Conservation (phyloP, 1,140 invertebrate genomes). For the Sminthurinus signatus region DNA sequence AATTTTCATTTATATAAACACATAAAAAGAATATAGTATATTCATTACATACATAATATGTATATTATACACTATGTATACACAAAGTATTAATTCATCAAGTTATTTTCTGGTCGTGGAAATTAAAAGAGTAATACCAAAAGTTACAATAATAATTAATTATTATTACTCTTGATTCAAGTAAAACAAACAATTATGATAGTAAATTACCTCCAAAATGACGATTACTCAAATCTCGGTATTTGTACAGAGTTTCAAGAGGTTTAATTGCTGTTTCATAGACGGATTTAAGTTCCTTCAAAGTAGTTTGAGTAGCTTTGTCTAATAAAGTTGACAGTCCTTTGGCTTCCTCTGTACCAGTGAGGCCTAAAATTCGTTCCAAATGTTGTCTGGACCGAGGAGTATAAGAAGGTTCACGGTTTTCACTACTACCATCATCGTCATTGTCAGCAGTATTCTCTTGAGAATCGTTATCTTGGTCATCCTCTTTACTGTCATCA, state of each 20-base stretch:
- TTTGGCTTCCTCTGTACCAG: conserved; percentile 59
- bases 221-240: conserved; percentile 82
- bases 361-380: conserved; percentile 67
- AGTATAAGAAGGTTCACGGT: conserved; percentile 16
- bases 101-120: too few relatives aligned
- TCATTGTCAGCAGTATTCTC: conserved; percentile 29
- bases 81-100: too few relatives aligned
- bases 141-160: too few relatives aligned
- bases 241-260: conserved; percentile 82
- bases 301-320: conserved; percentile 65
- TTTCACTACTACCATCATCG: neutral
- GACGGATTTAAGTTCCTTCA: conserved; percentile 77
- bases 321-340: conserved; percentile 63
- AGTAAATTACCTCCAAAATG: conserved; percentile 65
- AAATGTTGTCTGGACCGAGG: conserved; percentile 68
- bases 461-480: conserved; percentile 13
- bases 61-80: too few relatives aligned
- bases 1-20: too few relatives aligned
- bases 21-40: too few relatives aligned
- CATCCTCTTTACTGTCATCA: conserved; percentile 18
- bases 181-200: too few relatives aligned
- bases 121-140: too few relatives aligned
- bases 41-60: too few relatives aligned
- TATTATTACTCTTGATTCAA: too few relatives aligned
- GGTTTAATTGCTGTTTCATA: conserved; percentile 85